These are phyloP conservation scores for Dasysyrphus tricinctus DNA, from an alignment of 2,888 invertebrate species.

Conservation along the genomic window DNA sequence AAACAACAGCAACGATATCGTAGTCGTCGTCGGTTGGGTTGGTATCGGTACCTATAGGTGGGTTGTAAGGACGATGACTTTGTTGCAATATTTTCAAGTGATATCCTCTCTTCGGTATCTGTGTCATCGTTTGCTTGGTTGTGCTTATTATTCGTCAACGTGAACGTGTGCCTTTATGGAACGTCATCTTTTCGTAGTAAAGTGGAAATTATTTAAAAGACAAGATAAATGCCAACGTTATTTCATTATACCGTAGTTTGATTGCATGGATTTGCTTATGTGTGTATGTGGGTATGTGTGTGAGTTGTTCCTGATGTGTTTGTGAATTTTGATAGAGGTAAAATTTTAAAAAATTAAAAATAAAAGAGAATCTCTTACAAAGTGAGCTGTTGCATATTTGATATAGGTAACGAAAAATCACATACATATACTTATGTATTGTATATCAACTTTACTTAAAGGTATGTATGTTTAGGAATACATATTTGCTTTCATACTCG, in stretches of 20 bases:
- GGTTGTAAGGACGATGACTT: constrained; percentile 46
- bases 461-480: too few species aligned
- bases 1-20: constrained; percentile 14
- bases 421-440: too few species aligned
- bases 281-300: background rate
- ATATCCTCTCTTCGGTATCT: background rate
- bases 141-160: constrained; percentile 50
- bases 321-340: constrained; percentile 1
- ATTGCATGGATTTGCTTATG: constrained; percentile 38
- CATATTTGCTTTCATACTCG: background rate
- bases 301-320: background rate
- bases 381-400: constrained; percentile 69
- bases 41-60: background rate
- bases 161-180: constrained; percentile 45
- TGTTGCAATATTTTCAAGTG: constrained; percentile 57
- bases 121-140: constrained; percentile 28
- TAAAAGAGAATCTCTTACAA: constrained; percentile 10
- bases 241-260: constrained; percentile 70
- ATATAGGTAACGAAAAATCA: background rate
- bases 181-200: constrained; percentile 38
- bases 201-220: constrained; percentile 68
- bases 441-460: too few species aligned
- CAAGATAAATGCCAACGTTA: constrained; percentile 71
- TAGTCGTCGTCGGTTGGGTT: background rate
- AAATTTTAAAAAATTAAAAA: constrained; percentile 15